Evolutionary conservation across 2,797 vertebrate genomes (phyloP).

Genomic region (Mionectes olivaceus): DNA sequence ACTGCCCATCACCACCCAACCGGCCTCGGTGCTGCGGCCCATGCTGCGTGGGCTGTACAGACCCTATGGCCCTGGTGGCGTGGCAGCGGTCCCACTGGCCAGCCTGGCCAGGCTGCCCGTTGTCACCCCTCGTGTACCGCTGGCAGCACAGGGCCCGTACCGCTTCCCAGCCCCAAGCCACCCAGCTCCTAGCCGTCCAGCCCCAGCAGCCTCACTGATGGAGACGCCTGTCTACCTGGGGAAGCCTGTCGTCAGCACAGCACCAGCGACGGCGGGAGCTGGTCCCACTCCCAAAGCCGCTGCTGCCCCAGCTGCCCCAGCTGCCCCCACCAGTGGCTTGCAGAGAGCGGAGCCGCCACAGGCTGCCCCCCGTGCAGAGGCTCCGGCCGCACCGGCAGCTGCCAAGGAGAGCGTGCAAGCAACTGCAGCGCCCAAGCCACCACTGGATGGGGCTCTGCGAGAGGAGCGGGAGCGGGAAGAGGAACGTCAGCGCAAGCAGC

Average conservation of each 20-base stretch:
- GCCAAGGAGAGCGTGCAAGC: constrained; percentile 69
- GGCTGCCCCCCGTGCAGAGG: constrained; percentile 48
- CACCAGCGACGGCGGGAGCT: background rate
- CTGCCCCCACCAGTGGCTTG: background rate
- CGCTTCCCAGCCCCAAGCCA: constrained; percentile 78
- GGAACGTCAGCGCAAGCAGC: constrained; percentile 91
- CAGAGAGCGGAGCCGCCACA: constrained; percentile 46
- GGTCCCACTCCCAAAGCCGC: constrained; percentile 12
- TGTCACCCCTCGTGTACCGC: constrained; percentile 88
- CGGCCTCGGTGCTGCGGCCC: constrained; percentile 88
- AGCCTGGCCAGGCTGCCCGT: constrained; percentile 92
- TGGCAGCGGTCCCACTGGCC: constrained; percentile 91
- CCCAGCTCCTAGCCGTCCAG: background rate
- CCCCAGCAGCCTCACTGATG: constrained; percentile 78
- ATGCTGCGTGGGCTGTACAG: constrained; percentile 91
- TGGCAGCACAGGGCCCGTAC: constrained; percentile 86
- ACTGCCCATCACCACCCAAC: constrained; percentile 98
- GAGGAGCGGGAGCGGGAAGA: constrained; percentile 86
- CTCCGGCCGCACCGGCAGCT: background rate
- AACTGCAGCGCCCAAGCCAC: constrained; percentile 75
- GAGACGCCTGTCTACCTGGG: constrained; percentile 93
- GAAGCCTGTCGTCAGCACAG: constrained; percentile 79
- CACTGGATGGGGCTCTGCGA: constrained; percentile 84
- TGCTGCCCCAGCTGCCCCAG: background rate
- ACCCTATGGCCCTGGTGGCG: constrained; percentile 85